A percentile compares a stretch with the other conserved stretches of the same genome.
Evolutionary conservation across 2,797 vertebrate species (phyloP).

Genomic region (Siniperca obscura): DNA sequence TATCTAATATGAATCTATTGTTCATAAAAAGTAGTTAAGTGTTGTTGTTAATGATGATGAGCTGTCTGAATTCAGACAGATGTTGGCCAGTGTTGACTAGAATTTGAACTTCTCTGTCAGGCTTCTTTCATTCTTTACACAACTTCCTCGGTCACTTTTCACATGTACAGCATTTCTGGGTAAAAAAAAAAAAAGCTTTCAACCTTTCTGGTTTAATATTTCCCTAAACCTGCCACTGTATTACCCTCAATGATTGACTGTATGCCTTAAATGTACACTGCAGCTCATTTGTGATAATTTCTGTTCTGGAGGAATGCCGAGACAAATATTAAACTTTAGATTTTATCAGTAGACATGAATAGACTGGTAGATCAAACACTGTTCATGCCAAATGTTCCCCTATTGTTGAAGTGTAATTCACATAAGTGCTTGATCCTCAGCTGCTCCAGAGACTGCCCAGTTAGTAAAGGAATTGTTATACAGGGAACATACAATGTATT

Average conservation of each 20-base stretch:
- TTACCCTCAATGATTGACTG: slow-evolving; percentile 2
- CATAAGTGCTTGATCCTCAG: slow-evolving; percentile 27
- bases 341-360: slow-evolving; percentile 27
- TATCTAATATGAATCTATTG: slow-evolving; percentile 3
- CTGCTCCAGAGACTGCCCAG: slow-evolving; percentile 19
- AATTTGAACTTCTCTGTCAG: background rate
- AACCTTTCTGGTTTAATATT: background rate
- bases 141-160: background rate
- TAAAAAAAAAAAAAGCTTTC: background rate
- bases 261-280: background rate
- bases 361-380: slow-evolving; percentile 25
- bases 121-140: background rate
- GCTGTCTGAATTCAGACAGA: slow-evolving; percentile 4
- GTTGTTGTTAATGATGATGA: background rate
- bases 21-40: background rate
- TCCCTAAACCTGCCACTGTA: background rate
- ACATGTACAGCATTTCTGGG: background rate
- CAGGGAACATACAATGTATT: slow-evolving; percentile 15
- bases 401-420: slow-evolving; percentile 8
- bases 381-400: slow-evolving; percentile 16
- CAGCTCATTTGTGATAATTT: slow-evolving; percentile 16
- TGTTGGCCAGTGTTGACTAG: background rate
- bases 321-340: slow-evolving; percentile 11
- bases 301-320: slow-evolving; percentile 4
- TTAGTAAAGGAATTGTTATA: background rate